Evolutionary conservation across 2,113 vertebrate species (phyloP).

Genomic region (Chionomys nivalis): DNA sequence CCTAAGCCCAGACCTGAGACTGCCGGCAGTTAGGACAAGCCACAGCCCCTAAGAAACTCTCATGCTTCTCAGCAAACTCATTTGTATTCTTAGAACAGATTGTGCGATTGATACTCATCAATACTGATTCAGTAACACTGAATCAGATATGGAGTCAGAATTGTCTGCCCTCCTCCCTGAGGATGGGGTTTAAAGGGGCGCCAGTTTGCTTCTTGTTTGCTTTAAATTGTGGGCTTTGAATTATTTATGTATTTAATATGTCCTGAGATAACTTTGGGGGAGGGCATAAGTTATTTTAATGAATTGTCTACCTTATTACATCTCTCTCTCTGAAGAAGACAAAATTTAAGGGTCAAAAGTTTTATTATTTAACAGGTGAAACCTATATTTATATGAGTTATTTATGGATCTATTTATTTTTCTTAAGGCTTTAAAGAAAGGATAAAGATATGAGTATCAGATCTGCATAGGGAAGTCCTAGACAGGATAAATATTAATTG

Average conservation of each 20-base stretch:
- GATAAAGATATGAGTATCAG: conserved; percentile 2
- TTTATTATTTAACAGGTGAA: conserved; percentile 77
- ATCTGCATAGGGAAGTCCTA: conserved; percentile 10
- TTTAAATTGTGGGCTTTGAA: conserved; percentile 32
- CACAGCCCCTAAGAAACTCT: not conserved
- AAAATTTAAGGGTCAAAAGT: not conserved
- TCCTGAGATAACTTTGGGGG: conserved; percentile 3
- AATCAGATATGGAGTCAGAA: not conserved
- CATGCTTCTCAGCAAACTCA: not conserved
- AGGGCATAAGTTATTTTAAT: conserved; percentile 23
- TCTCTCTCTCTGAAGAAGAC: conserved; percentile 45
- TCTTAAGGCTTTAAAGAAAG: conserved; percentile 45
- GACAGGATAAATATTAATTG: not conserved
- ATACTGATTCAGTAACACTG: not conserved
- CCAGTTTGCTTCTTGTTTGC: conserved; percentile 4
- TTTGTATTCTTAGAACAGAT: not conserved
- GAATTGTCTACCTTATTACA: conserved; percentile 32
- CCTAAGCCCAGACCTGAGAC: conserved; percentile 15
- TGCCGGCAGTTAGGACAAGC: not conserved
- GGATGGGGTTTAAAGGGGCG: not conserved
- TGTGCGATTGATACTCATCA: not conserved
- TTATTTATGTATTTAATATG: conserved; percentile 77
- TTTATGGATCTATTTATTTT: conserved; percentile 81
- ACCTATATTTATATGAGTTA: conserved; percentile 78
- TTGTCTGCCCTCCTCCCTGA: not conserved